Base-by-base conservation (phyloP, 2,113 vertebrate species). In the Peromyscus polionotus region DNA sequence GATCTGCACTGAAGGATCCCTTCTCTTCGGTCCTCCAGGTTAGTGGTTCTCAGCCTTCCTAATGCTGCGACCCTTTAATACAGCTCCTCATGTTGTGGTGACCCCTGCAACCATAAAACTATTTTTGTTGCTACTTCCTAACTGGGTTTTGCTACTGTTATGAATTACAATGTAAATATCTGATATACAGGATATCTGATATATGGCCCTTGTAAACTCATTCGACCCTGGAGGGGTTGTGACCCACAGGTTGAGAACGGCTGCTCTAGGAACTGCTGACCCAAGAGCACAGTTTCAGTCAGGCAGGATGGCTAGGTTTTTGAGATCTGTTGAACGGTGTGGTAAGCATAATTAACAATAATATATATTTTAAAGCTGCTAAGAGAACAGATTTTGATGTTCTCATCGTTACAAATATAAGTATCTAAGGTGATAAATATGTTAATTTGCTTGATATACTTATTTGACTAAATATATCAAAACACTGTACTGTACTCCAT, bases 301-400 rank as follows among this genome's bases (percentile, higher is more conserved):
- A 19, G 31, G 31, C 7, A 31, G 17, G 22, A 48, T 42, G 31
- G 42, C 26, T 48, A 61, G 24, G 39, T 39, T 91, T 75, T 59
- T 70, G 42, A 73, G 42, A 42, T 80, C 3, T 72, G 2, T 79
- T 54, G 39, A 19, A 61, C 2, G 70, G 51, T 36, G 31, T 87
- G 12, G 33, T 63, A 28, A 80, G 36, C 39, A 79, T 73, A 28
- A 45, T 79, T 39, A 81, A 42, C n/a, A 45, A 61, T 51, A 86
- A 48, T 14, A 36, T 80, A 13, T 73, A 63, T 51, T 72, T 94
- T 54, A 88, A 59, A 95, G 51, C n/a, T 86, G 63, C n/a, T 70
- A 31, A 85, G 59, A 86, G 80, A 95, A 91, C 61, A 68, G 24
- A 91, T 86, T 86, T n/a, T 48, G 76, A 75, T 83, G n/a, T 90